Percentiles rank a stretch among this genome's conserved stretches.
These are phyloP conservation scores for Dolichallabes microphthalmus DNA, from an alignment of 2,113 vertebrate species.

Conservation along the genomic window DNA sequence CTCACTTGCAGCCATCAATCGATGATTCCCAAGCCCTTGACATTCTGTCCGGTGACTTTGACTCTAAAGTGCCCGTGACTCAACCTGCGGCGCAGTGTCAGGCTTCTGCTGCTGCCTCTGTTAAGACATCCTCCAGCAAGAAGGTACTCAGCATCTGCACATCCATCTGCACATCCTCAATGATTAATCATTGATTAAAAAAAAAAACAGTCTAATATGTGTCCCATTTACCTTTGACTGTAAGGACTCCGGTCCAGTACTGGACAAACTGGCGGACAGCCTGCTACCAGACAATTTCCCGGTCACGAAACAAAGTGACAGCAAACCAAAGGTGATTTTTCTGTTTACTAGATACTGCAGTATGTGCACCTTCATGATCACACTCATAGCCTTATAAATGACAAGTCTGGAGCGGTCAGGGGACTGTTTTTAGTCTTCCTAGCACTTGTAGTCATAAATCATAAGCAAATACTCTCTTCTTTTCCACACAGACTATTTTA, in stretches of 20 bases:
- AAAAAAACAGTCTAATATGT: background rate
- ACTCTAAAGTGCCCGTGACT: slow-evolving; percentile 26
- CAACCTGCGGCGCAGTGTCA: background rate
- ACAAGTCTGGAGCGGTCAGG: background rate
- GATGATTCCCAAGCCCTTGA: slow-evolving; percentile 67
- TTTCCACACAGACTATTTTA: background rate
- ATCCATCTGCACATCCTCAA: background rate
- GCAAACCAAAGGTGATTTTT: slow-evolving; percentile 67
- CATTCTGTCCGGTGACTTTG: slow-evolving; percentile 66
- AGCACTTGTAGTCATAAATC: background rate
- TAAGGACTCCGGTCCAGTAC: slow-evolving; percentile 59
- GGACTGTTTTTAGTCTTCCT: background rate
- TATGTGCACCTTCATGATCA: background rate
- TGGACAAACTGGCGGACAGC: slow-evolving; percentile 59
- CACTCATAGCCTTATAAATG: background rate
- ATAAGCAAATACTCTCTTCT: background rate
- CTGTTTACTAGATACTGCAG: background rate
- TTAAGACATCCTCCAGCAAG: slow-evolving; percentile 49
- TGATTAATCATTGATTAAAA: background rate
- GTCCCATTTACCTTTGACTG: background rate
- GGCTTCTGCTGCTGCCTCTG: slow-evolving; percentile 49
- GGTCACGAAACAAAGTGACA: slow-evolving; percentile 59
- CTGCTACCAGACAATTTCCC: slow-evolving; percentile 57
- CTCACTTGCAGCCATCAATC: slow-evolving; percentile 52
- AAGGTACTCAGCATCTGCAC: slow-evolving; percentile 56